Evolutionary conservation across 2,888 invertebrate genomes (phyloP).

Genomic region (Rhodophaea formosa): DNA sequence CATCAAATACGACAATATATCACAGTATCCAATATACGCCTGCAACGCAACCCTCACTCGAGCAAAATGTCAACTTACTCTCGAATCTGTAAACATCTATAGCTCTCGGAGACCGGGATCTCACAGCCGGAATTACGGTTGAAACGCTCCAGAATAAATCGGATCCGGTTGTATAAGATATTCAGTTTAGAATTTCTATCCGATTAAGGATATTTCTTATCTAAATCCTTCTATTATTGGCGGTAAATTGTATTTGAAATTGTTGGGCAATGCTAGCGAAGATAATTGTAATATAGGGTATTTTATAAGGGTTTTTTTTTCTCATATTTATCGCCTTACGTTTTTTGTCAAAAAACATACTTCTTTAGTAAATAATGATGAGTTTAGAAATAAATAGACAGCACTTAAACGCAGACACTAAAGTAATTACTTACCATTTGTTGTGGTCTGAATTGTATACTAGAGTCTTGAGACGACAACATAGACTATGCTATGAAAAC

Average conservation of each 20-base stretch:
- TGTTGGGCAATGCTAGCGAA: not conserved
- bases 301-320: not conserved
- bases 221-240: slow-evolving; percentile 24
- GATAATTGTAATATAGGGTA: not conserved
- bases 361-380: too few species aligned
- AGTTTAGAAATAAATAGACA: too few species aligned
- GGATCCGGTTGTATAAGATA: slow-evolving; percentile 33
- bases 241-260: slow-evolving; percentile 1
- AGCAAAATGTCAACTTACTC: slow-evolving; percentile 17
- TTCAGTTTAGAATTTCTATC: slow-evolving; percentile 31
- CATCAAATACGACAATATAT: slow-evolving; percentile 21
- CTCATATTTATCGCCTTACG: not conserved
- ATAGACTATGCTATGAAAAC: too few species aligned
- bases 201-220: slow-evolving; percentile 26
- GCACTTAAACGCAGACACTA: too few species aligned
- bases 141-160: slow-evolving; percentile 37
- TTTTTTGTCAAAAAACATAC: too few species aligned
- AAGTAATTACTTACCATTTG: not conserved
- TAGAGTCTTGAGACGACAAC: too few species aligned
- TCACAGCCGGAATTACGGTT: slow-evolving; percentile 25
- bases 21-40: slow-evolving; percentile 11
- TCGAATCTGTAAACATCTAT: slow-evolving; percentile 16
- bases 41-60: not conserved
- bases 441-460: too few species aligned
- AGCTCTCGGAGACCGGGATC: slow-evolving; percentile 26